Evolutionary conservation across 2,113 vertebrate species (phyloP).

Genomic region (Corythaeola cristata): DNA sequence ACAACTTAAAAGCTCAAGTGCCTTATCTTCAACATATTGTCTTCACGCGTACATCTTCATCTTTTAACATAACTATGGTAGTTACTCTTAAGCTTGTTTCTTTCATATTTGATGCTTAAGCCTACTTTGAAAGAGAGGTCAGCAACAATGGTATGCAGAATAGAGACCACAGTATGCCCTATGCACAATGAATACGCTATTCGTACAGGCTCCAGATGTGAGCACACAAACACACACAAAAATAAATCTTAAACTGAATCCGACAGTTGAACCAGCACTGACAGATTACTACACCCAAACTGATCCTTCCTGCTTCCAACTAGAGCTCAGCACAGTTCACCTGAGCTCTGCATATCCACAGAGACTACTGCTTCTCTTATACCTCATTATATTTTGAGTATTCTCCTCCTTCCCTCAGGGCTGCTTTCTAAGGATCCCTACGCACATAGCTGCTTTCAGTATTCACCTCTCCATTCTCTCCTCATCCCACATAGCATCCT

Average conservation of each 20-base stretch:
- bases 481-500: background rate
- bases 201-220: background rate
- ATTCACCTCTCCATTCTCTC: background rate
- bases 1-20: background rate
- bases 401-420: background rate
- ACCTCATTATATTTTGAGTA: background rate
- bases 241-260: background rate
- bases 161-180: background rate
- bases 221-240: background rate
- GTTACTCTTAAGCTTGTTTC: background rate
- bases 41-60: background rate
- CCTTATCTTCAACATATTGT: background rate
- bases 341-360: background rate
- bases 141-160: background rate
- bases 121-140: background rate
- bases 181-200: accelerated
- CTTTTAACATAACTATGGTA: background rate
- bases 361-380: background rate
- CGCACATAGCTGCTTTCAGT: background rate
- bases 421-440: background rate
- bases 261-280: background rate
- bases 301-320: background rate
- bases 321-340: background rate
- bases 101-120: background rate
- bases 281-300: background rate